Evolutionary conservation across 2,797 vertebrate genomes (phyloP), one percentile per base, ranked within the genome.

Genomic region (Onychomys torridus): DNA sequence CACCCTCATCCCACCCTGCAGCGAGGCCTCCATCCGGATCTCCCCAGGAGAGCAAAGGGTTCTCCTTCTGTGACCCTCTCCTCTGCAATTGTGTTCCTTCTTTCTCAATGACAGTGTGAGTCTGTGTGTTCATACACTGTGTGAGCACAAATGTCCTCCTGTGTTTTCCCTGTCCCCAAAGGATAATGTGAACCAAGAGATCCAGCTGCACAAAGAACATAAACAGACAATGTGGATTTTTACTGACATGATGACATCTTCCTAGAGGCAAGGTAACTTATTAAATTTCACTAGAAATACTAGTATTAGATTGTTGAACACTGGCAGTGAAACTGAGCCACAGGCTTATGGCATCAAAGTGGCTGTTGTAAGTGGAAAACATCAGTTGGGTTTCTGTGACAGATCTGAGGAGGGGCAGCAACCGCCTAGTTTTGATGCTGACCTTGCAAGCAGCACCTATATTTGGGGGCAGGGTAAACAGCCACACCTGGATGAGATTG

Each of bases 161-260:
- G 5, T 25, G 5, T n/a, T 87, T 93, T 77, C 29, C 37, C 52
- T 59, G 43, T 40, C 21, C 43, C 19, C 27, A 7, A 34, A 25
- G 71, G 67, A 73, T 19, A 55, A 13, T 13, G 4, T 82, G 55
- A 94, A 61, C 55, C 14, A 77, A 89, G 67, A 95, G 40, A 40
- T 37, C 67, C 83, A 52, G 57, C 59, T 21, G 9, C 27, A 63
- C 57, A 49, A 77, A 63, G 73, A 61, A 9, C 25, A 57, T 55
- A 40, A 79, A 79, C 71, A 75, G 93, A 37, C 27, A 65, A 25
- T 21, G 46, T 85, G 40, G 65, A 59, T 83, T 94, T 96, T 61
- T 61, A 37, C 88, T 96, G 76, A 69, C 94, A 90, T 23, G 25
- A 89, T 83, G 55, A 73, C 75, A 59, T 94, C 40, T 91, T 96